phyloP scores from a whole-genome alignment of 2,888 invertebrate genomes.

The Chalcosyrphus nemorum region DNA sequence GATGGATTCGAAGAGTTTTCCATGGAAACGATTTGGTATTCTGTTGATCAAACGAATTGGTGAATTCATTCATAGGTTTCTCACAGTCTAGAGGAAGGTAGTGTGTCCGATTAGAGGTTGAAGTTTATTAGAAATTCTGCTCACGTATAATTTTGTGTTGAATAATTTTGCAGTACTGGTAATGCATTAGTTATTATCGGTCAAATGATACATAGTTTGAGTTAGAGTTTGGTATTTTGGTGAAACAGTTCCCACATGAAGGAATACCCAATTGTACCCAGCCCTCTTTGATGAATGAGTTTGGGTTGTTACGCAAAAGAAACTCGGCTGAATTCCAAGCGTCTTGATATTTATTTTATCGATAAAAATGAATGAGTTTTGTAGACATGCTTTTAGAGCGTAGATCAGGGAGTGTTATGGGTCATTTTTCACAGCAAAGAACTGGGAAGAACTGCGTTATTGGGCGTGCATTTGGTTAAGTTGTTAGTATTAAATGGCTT shows the following conservation, averaged over 20 bases:
- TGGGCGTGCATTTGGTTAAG: too few species aligned
- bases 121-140: conserved; percentile 35
- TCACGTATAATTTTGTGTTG: conserved; percentile 35
- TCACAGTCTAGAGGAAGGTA: conserved; percentile 25
- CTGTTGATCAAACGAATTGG: conserved; percentile 49
- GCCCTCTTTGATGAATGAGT: neutral
- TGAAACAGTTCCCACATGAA: conserved; percentile 43
- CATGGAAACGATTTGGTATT: conserved; percentile 57
- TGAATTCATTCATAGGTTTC: conserved; percentile 67
- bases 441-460: too few species aligned
- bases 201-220: neutral
- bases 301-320: neutral
- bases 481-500: too few species aligned
- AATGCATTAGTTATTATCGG: conserved; percentile 26
- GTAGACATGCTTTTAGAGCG: too few species aligned
- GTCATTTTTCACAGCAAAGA: too few species aligned
- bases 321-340: neutral
- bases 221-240: neutral
- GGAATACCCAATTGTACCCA: conserved; percentile 5
- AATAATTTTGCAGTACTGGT: conserved; percentile 48
- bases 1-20: conserved; percentile 60
- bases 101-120: neutral
- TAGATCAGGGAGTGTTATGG: too few species aligned
- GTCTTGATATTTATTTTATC: too few species aligned
- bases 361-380: too few species aligned